A percentile compares a stretch with the other conserved stretches of the same genome.
These are phyloP conservation scores for Sus cebifrons DNA, from an alignment of 2,797 vertebrate species.

Conservation along the genomic window DNA sequence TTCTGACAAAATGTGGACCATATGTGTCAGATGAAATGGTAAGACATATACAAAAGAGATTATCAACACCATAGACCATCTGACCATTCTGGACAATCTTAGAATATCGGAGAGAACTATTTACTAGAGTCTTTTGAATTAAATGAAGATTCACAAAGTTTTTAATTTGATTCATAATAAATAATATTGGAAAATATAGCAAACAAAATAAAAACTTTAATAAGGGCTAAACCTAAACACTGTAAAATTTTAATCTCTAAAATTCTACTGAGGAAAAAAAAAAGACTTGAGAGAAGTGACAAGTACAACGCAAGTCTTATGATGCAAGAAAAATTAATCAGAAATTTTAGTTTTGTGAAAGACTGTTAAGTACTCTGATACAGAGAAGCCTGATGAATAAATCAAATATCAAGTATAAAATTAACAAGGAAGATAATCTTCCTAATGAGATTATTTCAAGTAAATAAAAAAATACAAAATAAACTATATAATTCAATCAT, in stretches of 20 bases:
- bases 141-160: not conserved
- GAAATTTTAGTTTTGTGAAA: constrained; percentile 38
- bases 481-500: not conserved
- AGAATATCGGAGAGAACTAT: not conserved
- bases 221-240: not conserved
- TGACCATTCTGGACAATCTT: not conserved
- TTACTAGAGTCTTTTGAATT: not conserved
- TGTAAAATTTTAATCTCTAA: constrained; percentile 40
- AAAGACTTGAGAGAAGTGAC: not conserved
- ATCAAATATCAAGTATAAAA: constrained; percentile 65
- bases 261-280: not conserved
- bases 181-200: constrained; percentile 14
- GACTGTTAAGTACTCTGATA: constrained; percentile 16
- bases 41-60: not conserved
- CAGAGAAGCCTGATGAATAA: constrained; percentile 25
- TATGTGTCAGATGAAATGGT: not conserved
- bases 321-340: not conserved
- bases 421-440: constrained; percentile 3
- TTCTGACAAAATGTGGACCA: not conserved
- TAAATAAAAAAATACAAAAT: constrained; percentile 37
- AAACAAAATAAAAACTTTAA: not conserved
- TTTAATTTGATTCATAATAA: constrained; percentile 25
- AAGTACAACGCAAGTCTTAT: not conserved
- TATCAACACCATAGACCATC: not conserved
- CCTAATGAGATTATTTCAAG: constrained; percentile 27